phyloP scores from a whole-genome alignment of 2,888 invertebrate genomes.

The Caenorhabditis sulstoni region DNA sequence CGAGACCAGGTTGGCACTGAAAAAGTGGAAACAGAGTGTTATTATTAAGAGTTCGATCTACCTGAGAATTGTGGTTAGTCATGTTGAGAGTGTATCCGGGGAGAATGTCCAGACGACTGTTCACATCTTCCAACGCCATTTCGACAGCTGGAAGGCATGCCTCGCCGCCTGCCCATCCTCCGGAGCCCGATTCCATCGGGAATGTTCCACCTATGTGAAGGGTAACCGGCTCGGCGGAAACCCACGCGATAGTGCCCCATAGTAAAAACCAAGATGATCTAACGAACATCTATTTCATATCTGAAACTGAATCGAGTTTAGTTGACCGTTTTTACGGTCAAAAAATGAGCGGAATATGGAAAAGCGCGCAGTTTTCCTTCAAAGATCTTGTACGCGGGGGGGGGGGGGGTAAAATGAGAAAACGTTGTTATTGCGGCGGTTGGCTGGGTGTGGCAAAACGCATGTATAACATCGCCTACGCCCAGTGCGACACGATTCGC shows the following conservation, averaged over 20 bases:
- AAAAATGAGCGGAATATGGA: conserved; percentile 6
- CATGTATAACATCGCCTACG: conserved; percentile 56
- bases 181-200: conserved; percentile 87
- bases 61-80: conserved; percentile 79
- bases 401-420: conserved; percentile 45
- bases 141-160: conserved; percentile 91
- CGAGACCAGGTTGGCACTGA: conserved; percentile 98
- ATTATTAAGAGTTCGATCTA: conserved; percentile 34
- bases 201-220: conserved; percentile 97
- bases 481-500: conserved; percentile 42
- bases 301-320: conserved; percentile 38
- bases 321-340: not conserved
- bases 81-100: conserved; percentile 78
- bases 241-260: conserved; percentile 57
- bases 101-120: conserved; percentile 72
- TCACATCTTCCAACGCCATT: conserved; percentile 96
- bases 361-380: conserved; percentile 15
- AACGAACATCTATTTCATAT: conserved; percentile 65
- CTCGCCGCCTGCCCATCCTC: conserved; percentile 98
- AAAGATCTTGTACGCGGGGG: conserved; percentile 31
- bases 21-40: conserved; percentile 49
- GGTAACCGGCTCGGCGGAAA: conserved; percentile 63
- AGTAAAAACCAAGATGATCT: conserved; percentile 59
- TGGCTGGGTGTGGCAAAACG: conserved; percentile 37
- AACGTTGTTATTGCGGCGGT: conserved; percentile 58